Conservation (phyloP, 2,113 vertebrate genomes). For the Monopterus albus region DNA sequence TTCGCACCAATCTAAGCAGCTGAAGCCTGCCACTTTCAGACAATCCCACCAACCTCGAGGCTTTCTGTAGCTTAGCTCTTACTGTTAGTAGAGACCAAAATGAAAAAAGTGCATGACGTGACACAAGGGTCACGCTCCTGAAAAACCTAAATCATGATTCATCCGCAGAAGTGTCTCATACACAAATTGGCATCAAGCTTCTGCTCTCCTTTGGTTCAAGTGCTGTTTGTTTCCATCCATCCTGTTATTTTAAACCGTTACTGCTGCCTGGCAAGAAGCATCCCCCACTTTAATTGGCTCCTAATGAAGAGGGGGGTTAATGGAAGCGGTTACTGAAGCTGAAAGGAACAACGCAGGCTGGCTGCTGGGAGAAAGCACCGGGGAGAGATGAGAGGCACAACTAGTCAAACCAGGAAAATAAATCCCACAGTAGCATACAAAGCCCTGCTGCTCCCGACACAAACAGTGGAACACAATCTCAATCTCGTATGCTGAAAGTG, state of each 20-base stretch:
- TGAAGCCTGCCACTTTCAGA: constrained; percentile 5
- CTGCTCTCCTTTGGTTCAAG: constrained; percentile 22
- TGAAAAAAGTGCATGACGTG: too few species aligned
- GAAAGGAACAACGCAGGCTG: constrained; percentile 42
- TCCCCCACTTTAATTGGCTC: constrained; percentile 51
- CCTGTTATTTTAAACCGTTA: constrained; percentile 11
- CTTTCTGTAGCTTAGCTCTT: constrained; percentile 5
- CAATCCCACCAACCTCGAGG: not conserved
- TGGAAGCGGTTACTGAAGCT: constrained; percentile 45
- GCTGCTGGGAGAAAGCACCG: constrained; percentile 21
- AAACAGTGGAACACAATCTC: too few species aligned
- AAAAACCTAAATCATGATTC: constrained; percentile 24
- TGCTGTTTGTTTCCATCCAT: constrained; percentile 27
- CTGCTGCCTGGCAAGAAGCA: constrained; percentile 23
- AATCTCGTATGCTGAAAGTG: constrained; percentile 5
- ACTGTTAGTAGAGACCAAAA: not conserved
- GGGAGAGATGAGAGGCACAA: constrained; percentile 27
- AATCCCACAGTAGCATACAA: not conserved
- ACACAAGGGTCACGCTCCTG: not conserved
- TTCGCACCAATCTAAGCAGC: not conserved
- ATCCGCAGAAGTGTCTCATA: constrained; percentile 13
- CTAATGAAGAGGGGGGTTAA: constrained; percentile 52
- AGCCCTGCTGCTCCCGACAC: not conserved
- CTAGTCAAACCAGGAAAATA: not conserved
- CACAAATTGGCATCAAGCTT: constrained; percentile 23